Base-by-base conservation (phyloP, 1,140 invertebrate genomes). In the Brachionus rotundiformis region DNA sequence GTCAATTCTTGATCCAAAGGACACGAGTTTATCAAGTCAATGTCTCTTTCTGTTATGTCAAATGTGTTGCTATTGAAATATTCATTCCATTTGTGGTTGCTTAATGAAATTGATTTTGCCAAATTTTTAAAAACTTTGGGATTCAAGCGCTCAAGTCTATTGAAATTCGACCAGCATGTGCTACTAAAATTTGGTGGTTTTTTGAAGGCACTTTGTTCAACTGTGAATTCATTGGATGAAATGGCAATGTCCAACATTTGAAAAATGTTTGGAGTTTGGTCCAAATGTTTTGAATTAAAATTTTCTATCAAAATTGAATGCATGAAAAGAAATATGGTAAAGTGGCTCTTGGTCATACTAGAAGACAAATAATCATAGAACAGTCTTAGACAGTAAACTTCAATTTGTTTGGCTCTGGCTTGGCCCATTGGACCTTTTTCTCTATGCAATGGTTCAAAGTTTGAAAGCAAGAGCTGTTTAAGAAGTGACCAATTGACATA, bases 221-320 rank as follows among this genome's bases (percentile, higher is more conserved):
- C 16, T n/a, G 49, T 6, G 0, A 7, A 6, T n/a, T 23, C 27
- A 25, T 27, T n/a, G 4, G 16, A 13, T 10, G 36, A 47, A 23
- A 49, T 10, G 7, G 10, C 25, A 33, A 41, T 29, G 73, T 47
- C 10, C 7, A 59, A 23, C 73, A 77, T 77, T 49, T 36, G 13
- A 27, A 31, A 77, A 29, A 77, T 47, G 6, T 16, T 49, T 2
- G 13, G 8, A 2, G 27, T 7, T 54, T 79, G 29, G 23, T 29
- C 27, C n/a, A 10, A 13, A 31, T 41, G 8, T 59, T 54, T n/a
- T 6, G 27, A n/a, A 3, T 49, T n/a, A 47, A 16, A 8, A 19
- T 29, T 59, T 79, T 47, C 13, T 2, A 79, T 23, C 59, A 79
- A 36, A 59, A 79, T 79, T 13, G 76, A 79, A 79, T 79, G 76